Percentiles rank a stretch among this genome's conserved stretches.
Evolutionary conservation across 2,888 invertebrate genomes (phyloP).

Genomic region (Camponotus fellah): DNA sequence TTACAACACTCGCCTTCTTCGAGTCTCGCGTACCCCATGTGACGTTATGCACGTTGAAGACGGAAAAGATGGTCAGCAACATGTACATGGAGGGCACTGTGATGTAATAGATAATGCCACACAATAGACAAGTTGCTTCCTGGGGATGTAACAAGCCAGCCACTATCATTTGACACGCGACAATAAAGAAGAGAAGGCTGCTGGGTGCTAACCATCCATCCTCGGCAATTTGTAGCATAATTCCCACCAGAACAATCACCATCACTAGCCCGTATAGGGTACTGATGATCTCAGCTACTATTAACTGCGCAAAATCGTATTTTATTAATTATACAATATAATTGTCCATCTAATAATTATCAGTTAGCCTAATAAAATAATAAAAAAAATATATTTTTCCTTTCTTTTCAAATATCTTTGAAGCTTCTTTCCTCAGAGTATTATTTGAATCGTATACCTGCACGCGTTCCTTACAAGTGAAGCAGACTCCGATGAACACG

Average conservation of each 20-base stretch:
- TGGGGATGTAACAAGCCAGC: conserved; percentile 92
- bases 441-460: conserved; percentile 87
- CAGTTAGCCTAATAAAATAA: not conserved
- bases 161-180: conserved; percentile 88
- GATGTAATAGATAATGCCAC: conserved; percentile 93
- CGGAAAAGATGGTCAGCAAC: conserved; percentile 95
- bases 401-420: not conserved
- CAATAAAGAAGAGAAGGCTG: conserved; percentile 93
- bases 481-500: conserved; percentile 90
- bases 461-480: conserved; percentile 89
- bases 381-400: not conserved
- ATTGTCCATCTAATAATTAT: not conserved
- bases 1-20: conserved; percentile 77
- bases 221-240: conserved; percentile 92
- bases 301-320: conserved; percentile 87
- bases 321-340: not conserved
- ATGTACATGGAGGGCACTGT: conserved; percentile 98
- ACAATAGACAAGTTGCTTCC: conserved; percentile 92
- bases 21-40: conserved; percentile 97
- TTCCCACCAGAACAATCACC: conserved; percentile 95
- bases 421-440: not conserved
- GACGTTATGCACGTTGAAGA: conserved; percentile 97
- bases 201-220: conserved; percentile 94
- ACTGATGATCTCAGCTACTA: conserved; percentile 92
- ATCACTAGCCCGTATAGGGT: conserved; percentile 93